A percentile compares a stretch with the other conserved stretches of the same genome.
These are phyloP conservation scores for Tanypteryx hageni DNA, from an alignment of 2,888 invertebrate genomes.

Conservation along the genomic window DNA sequence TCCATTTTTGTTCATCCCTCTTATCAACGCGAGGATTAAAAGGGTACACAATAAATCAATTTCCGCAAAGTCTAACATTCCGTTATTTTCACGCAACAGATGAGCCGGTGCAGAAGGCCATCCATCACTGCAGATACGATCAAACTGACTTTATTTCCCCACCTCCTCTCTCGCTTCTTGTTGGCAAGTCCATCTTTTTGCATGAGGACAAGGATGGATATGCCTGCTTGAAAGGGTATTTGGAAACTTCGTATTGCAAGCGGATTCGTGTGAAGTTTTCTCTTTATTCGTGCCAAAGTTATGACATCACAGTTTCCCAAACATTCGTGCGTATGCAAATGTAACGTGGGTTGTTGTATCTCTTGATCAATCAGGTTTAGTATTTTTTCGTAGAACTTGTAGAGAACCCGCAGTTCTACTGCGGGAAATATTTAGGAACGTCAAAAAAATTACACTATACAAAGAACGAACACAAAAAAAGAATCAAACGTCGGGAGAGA, in stretches of 20 bases:
- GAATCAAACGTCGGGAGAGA: too few species aligned
- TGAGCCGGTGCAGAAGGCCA: background rate
- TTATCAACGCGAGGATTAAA: slow-evolving; percentile 40
- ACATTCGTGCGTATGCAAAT: too few species aligned
- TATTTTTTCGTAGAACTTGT: too few species aligned
- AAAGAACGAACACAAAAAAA: too few species aligned
- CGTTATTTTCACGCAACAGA: background rate
- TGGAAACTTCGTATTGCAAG: background rate
- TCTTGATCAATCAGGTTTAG: too few species aligned
- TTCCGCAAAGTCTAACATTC: slow-evolving; percentile 22
- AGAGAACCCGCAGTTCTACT: too few species aligned
- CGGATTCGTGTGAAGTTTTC: background rate
- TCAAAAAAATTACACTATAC: too few species aligned
- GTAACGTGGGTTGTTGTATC: too few species aligned
- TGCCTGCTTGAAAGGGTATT: background rate
- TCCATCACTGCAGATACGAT: slow-evolving; percentile 5
- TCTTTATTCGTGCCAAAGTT: background rate
- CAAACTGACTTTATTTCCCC: background rate
- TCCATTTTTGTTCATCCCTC: slow-evolving; percentile 6
- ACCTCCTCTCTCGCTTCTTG: background rate
- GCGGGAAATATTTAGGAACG: too few species aligned
- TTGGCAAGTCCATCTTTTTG: background rate
- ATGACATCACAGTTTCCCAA: too few species aligned
- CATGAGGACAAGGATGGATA: slow-evolving; percentile 12
- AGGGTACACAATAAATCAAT: slow-evolving; percentile 37